Conservation (phyloP, 1,140 invertebrate genomes). For the Pseudobourletiella spinata region DNA sequence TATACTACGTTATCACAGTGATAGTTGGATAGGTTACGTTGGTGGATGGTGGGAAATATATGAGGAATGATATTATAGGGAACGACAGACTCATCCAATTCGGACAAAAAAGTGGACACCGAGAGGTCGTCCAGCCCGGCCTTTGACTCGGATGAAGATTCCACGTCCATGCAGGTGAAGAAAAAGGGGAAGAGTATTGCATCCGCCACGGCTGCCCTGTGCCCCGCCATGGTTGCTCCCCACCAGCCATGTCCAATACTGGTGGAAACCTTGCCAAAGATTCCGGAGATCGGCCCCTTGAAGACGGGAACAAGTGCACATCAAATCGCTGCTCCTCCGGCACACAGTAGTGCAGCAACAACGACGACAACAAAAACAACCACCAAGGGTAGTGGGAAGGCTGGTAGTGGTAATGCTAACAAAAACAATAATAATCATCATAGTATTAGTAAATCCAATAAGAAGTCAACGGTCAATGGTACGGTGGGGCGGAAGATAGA, state of each 20-base stretch:
- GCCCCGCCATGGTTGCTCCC: not conserved
- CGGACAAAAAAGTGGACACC: constrained; percentile 47
- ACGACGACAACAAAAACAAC: not conserved
- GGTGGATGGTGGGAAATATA: too few species aligned
- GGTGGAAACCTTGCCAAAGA: constrained; percentile 40
- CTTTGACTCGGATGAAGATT: constrained; percentile 88
- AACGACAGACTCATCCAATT: constrained; percentile 23
- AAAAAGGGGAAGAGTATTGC: too few species aligned
- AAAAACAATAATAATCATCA: too few species aligned
- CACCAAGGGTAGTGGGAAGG: not conserved
- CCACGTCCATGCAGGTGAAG: constrained; percentile 48
- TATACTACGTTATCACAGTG: too few species aligned
- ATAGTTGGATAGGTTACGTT: too few species aligned
- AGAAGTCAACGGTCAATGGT: too few species aligned
- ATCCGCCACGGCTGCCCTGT: constrained; percentile 14
- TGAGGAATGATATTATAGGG: too few species aligned
- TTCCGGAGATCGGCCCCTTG: too few species aligned
- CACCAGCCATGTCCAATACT: constrained; percentile 53
- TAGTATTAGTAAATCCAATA: too few species aligned
- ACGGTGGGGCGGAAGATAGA: too few species aligned
- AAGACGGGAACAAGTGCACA: too few species aligned
- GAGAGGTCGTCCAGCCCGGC: constrained; percentile 89
- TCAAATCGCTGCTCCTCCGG: too few species aligned
- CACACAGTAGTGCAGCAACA: constrained; percentile 10
- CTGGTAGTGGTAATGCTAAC: not conserved